Conservation (phyloP, 2,113 vertebrate species). For the Phocoena phocoena region DNA sequence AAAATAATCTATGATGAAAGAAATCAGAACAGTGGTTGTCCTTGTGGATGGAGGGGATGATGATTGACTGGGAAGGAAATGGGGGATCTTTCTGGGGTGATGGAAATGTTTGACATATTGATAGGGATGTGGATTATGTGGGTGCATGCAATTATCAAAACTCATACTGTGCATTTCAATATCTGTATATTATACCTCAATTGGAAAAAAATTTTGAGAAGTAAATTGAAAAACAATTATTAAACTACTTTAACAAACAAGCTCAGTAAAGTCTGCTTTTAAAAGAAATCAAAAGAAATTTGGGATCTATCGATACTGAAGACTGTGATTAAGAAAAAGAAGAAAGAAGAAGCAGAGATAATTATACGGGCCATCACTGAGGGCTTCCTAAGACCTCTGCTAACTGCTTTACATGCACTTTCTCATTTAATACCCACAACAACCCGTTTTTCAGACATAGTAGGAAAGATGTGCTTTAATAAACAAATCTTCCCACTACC, state of each 20-base stretch:
- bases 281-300: neutral
- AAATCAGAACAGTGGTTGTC: neutral
- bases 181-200: neutral
- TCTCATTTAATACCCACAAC: neutral
- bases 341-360: neutral
- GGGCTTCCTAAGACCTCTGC: neutral
- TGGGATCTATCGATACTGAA: neutral
- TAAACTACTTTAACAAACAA: neutral
- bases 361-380: neutral
- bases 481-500: neutral
- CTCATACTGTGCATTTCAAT: neutral
- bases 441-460: neutral
- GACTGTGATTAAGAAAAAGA: neutral
- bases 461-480: neutral
- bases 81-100: neutral
- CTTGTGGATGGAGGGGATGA: neutral
- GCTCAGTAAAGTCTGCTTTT: neutral
- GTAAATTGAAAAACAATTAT: neutral
- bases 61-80: neutral
- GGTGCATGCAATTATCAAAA: neutral
- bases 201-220: constrained; percentile 7
- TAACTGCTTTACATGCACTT: neutral
- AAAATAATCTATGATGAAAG: neutral
- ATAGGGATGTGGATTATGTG: neutral
- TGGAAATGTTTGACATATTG: neutral